Evolutionary conservation across 2,113 vertebrate genomes (phyloP).

Genomic region (Onychostoma macrolepis): DNA sequence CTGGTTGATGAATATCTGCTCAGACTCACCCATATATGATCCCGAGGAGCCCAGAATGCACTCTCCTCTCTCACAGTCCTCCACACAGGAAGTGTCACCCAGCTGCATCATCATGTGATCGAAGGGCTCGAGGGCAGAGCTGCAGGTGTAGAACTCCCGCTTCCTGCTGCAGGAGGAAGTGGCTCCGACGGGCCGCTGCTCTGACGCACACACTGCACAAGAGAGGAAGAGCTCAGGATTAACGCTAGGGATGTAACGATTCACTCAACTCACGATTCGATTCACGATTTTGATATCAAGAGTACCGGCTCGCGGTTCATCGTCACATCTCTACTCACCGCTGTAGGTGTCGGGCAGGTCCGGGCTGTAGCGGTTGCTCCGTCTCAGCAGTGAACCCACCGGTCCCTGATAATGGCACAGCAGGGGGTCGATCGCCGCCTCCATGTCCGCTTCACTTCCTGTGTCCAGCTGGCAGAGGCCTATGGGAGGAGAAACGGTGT

Average conservation of each 20-base stretch:
- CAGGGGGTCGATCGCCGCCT: constrained; percentile 84
- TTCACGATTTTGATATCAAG: no score
- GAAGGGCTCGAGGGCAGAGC: constrained; percentile 74
- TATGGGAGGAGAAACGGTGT: constrained; percentile 61
- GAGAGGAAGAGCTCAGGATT: not conserved
- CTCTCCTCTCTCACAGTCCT: constrained; percentile 71
- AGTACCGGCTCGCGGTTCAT: no score
- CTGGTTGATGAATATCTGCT: not conserved
- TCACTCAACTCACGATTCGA: no score
- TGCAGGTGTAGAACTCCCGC: constrained; percentile 77
- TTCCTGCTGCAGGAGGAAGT: constrained; percentile 70
- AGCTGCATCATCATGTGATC: constrained; percentile 71
- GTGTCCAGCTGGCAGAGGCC: constrained; percentile 87
- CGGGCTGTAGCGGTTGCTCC: constrained; percentile 76
- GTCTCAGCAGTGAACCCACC: constrained; percentile 78
- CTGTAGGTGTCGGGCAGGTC: constrained; percentile 74
- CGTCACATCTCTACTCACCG: constrained; percentile 66
- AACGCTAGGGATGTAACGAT: no score
- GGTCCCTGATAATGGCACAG: constrained; percentile 86
- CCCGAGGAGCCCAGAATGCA: constrained; percentile 66
- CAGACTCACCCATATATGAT: constrained; percentile 87
- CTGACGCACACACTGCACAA: constrained; percentile 74
- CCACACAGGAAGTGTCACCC: constrained; percentile 31
- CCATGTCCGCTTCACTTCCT: constrained; percentile 87
- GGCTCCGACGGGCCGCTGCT: constrained; percentile 71